Evolutionary conservation across 2,113 vertebrate species (phyloP), one percentile per base, ranked within the genome.

Genomic region (Sialia sialis): DNA sequence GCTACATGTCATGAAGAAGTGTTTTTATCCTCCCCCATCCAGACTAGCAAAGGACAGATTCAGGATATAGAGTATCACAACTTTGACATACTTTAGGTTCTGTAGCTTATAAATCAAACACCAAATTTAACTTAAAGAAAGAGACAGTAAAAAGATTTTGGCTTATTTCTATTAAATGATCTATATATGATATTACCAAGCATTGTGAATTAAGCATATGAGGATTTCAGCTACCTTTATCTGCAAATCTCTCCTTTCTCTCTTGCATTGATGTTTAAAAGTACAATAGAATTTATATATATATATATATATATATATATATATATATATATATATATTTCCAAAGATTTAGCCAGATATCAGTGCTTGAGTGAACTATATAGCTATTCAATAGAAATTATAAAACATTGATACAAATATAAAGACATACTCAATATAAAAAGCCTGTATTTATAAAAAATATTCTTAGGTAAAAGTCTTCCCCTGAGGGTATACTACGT

Each of bases 341-440:
- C 94, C 97, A 97, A 97, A 95, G 94, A 89, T 96, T 97, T 93
- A 95, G 98, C 96, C 98, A 98, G 97, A 97, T 97, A 98, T 99
- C 99, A 99, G 99, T 99, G 99, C 99, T 99, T 98, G 97, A 98
- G 97, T 98, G 98, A 98, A 98, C 98, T 98, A 99, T 98, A 98
- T 92, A 98, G 86, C 97, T 97, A 98, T 98, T 98, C 98, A 97
- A 97, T 98, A 98, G 97, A 98, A 98, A 98, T 95, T 97, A 98
- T 97, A 98, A 97, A 98, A 97, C 96, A 97, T 97, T 22, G 97
- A 97, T 97, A 98, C 97, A 98, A 98, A 98, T 97, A 98, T 98
- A 96, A 96, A 98, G 98, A 98, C 98, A 98, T 97, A 94, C 98
- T 98, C 97, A 97, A 97, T 98, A 99, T 98, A 98, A 98, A 98